phyloP scores from a whole-genome alignment of 2,113 vertebrate species.

The Casuarius casuarius region DNA sequence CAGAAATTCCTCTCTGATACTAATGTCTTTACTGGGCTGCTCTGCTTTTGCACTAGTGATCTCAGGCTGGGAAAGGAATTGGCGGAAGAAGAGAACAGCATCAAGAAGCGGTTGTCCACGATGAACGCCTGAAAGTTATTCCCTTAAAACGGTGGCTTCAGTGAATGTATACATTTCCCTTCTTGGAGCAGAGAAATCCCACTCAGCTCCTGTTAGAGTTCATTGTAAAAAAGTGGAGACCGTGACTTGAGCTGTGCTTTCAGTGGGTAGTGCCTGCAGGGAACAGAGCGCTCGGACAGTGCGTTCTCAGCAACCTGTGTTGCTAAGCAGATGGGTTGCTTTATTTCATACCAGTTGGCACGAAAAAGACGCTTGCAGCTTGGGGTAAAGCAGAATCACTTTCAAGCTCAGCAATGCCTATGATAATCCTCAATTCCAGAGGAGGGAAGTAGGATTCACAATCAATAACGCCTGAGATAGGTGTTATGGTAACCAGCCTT shows the following conservation, averaged over 20 bases:
- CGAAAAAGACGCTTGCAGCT: neutral
- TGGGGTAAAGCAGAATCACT: neutral
- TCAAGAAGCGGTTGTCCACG: neutral
- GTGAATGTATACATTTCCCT: neutral
- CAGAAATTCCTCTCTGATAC: neutral
- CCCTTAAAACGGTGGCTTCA: neutral
- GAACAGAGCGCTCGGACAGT: neutral
- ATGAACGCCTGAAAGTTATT: neutral
- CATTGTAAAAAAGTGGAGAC: neutral
- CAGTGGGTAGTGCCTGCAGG: neutral
- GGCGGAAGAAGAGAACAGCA: neutral
- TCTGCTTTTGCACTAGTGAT: neutral
- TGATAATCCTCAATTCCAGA: neutral
- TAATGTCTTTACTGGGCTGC: neutral
- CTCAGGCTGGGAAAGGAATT: neutral
- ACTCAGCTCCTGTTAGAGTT: neutral
- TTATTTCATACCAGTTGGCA: conserved; percentile 9
- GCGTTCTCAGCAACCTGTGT: neutral
- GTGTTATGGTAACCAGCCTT: neutral
- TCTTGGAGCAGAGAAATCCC: neutral
- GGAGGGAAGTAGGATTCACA: neutral
- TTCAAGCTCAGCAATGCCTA: neutral
- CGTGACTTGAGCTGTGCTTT: neutral
- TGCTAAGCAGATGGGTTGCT: conserved; percentile 27
- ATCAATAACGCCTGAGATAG: neutral